A percentile compares a stretch with the other conserved stretches of the same genome.
Conservation (phyloP, 2,888 invertebrate genomes). For the Drosophila pseudotalamancana region DNA sequence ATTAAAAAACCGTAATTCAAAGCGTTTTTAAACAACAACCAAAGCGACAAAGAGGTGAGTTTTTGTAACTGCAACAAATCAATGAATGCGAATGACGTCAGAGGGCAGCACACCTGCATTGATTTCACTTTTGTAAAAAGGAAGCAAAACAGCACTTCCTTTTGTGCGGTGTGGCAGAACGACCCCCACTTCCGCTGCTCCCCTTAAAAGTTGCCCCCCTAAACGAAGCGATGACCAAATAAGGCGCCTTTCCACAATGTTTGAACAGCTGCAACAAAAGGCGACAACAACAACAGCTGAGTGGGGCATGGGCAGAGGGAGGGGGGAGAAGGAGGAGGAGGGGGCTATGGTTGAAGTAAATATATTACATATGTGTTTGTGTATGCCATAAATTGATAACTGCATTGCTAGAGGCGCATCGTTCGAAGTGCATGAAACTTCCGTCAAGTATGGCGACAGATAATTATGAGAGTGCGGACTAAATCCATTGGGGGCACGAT, state of each 20-base stretch:
- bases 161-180: slow-evolving; percentile 22
- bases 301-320: too few relatives aligned
- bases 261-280: slow-evolving; percentile 58
- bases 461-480: slow-evolving; percentile 40
- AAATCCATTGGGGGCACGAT: slow-evolving; percentile 28
- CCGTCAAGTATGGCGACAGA: slow-evolving; percentile 65
- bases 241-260: slow-evolving; percentile 42
- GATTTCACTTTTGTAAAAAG: slow-evolving; percentile 43
- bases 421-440: slow-evolving; percentile 49
- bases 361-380: slow-evolving; percentile 16
- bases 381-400: slow-evolving; percentile 52
- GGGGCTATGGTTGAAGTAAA: background rate
- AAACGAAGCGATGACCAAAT: slow-evolving; percentile 40
- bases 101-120: slow-evolving; percentile 62
- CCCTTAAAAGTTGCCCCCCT: background rate
- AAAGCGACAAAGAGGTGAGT: background rate
- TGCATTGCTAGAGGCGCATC: slow-evolving; percentile 20
- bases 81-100: slow-evolving; percentile 46
- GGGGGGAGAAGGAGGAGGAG: background rate
- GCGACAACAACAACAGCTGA: background rate
- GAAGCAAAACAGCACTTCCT: slow-evolving; percentile 53
- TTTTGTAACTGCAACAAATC: slow-evolving; percentile 1
- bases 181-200: background rate
- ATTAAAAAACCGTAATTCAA: slow-evolving; percentile 2
- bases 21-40: background rate